Conservation (phyloP, 2,113 vertebrate species). For the Syngnathus floridae region DNA sequence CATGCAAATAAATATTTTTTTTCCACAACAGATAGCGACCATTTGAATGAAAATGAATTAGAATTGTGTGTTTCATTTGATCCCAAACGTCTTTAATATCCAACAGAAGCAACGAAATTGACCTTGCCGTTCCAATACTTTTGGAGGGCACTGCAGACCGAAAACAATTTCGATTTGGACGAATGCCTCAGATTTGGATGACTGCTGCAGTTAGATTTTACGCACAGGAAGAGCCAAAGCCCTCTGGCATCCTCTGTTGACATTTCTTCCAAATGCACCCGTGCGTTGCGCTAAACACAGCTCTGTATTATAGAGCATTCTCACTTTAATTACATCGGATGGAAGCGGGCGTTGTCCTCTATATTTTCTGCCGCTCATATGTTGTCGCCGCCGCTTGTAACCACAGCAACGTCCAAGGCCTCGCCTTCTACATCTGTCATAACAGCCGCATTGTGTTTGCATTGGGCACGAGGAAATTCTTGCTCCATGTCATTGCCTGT, state of each 20-base stretch:
- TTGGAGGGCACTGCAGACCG: no score
- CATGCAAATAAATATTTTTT: no score
- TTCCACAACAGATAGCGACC: no score
- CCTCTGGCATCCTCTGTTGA: background rate
- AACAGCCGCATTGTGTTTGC: background rate
- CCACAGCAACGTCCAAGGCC: slow-evolving; percentile 14
- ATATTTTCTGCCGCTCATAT: slow-evolving; percentile 4
- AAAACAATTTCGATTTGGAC: background rate
- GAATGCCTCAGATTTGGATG: background rate
- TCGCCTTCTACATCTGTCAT: slow-evolving; percentile 1
- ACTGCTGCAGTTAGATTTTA: background rate
- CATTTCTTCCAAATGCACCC: slow-evolving; percentile 3
- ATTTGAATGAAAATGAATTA: no score
- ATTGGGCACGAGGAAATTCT: background rate
- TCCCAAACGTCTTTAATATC: no score
- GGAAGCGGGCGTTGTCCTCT: background rate
- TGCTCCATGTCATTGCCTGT: background rate
- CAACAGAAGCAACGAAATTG: no score
- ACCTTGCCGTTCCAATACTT: no score
- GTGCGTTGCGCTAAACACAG: background rate
- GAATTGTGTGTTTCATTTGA: no score
- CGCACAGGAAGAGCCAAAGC: background rate
- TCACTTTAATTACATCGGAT: background rate
- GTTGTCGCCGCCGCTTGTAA: background rate
- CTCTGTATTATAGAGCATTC: slow-evolving; percentile 4